Base-by-base conservation (phyloP, 2,113 vertebrate genomes). In the Saccopteryx leptura region DNA sequence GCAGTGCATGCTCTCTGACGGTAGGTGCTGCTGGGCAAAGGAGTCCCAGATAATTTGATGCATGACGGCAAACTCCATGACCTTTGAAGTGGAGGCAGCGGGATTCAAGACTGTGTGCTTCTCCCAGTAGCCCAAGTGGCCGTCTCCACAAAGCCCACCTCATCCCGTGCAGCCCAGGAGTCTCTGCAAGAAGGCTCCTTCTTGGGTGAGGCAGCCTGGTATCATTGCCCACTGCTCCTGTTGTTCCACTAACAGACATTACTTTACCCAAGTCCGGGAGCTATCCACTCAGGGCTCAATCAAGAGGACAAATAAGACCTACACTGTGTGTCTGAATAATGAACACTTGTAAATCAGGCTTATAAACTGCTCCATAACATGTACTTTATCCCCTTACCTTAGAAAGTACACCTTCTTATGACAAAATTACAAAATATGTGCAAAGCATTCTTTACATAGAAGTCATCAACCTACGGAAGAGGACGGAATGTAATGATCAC, bases 401-500 rank as follows among this genome's bases (percentile, higher is more conserved):
- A 31, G 68, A 17, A 75, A n/a, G 50, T 2, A 69, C 1, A 9
- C 6, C 61, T 78, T 14, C 46, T 14, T 0, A 5, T 0, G 78
- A 8, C 8, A 33, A 52, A 12, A 4, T 11, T 24, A 9, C 46
- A 33, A 33, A 21, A 3, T 0, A 1, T 0, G 2, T 4, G 2
- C 9, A 9, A 14, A n/a, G 28, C 28, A 0, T 14, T 50, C 13
- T 15, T 8, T 54, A 13, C 8, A 0, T 1, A 13, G 54, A 50
- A 48, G n/a, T 26, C 7, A 4, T 17, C 23, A 17, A 4, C 13
- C 0, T 0, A 1, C 0, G 12, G 18, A 39, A 28, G 39, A 82
- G 46, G 26, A 19, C 3, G 0, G 31, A 12, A 39, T 8, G 4
- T 3, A 24, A 1, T 0, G 1, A 17, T 61, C 19, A 2, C 46